Evolutionary conservation across 2,113 vertebrate species (phyloP), one percentile per base, ranked within the genome.

Genomic region (Apistogramma diplotaenia): DNA sequence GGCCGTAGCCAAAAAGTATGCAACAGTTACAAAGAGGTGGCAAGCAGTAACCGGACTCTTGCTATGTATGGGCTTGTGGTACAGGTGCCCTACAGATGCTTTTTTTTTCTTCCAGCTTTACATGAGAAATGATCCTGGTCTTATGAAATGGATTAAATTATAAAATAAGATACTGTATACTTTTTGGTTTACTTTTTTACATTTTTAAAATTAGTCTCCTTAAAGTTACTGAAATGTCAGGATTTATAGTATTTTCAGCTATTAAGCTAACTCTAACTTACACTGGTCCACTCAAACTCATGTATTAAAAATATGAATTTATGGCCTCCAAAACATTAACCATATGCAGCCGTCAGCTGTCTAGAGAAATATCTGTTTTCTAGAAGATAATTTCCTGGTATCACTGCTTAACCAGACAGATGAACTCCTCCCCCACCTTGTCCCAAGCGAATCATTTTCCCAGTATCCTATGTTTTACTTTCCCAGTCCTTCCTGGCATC

Each of bases 371-470:
- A 25, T 49, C 27, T 55, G 8, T 75, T 83, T 81, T 82, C 9
- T 21, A 31, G 18, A 31, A 56, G 71, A 25, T 79, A 74, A 74
- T 82, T 78, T 75, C 74, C 43, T 85, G 23, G 54, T 70, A 77
- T 87, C 81, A 79, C 78, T 67, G 78, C 89, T 87, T 76, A 93
- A 87, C 88, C 88, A 90, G 89, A 91, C 88, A 91, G 90, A 92
- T 76, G 78, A 81, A 78, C 72, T 33, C 74, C 21, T 62, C 8
- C 23, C 74, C 31, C 74, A 77, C 83, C 60, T 43, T 81, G 61
- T 83, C 74, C 56, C 65, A 27, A 83, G 74, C 83, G 79, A 79
- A 78, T 87, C 79, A 80, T 88, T 81, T 73, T 61, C 76, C 60
- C 49, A 25, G 71, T 86, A 86, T 82, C 82, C 80, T 74, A 57